phyloP scores from a whole-genome alignment of 2,797 vertebrate genomes.

The Parauchenoglanis ngamensis region DNA sequence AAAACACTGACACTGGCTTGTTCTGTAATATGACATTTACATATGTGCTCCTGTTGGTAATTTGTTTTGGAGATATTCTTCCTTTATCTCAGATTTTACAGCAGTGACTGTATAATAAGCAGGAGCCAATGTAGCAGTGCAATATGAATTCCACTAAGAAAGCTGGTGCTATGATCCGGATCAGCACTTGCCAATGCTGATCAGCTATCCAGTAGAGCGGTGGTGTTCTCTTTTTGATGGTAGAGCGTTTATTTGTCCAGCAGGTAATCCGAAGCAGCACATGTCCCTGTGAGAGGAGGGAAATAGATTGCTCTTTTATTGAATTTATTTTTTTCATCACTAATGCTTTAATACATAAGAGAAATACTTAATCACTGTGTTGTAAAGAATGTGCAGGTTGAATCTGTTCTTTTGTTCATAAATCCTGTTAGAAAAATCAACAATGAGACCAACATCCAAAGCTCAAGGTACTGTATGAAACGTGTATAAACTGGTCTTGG shows the following conservation, averaged over 20 bases:
- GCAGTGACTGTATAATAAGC: neutral
- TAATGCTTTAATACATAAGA: conserved; percentile 19
- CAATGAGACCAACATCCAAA: neutral
- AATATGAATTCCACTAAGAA: conserved; percentile 9
- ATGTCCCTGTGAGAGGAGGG: neutral
- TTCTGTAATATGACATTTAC: conserved; percentile 19
- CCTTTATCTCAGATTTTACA: neutral
- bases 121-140: neutral
- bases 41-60: neutral
- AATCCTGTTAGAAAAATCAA: conserved; percentile 15
- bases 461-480: conserved; percentile 21
- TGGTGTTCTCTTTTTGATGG: neutral
- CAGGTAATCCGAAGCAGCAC: neutral
- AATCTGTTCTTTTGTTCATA: conserved; percentile 9
- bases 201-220: neutral
- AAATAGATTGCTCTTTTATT: neutral
- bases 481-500: conserved; percentile 14
- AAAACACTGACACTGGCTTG: neutral
- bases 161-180: neutral
- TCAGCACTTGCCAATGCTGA: no score
- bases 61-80: neutral
- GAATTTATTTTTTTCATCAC: conserved; percentile 12
- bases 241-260: neutral
- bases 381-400: conserved; percentile 11
- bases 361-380: conserved; percentile 13